A percentile compares a stretch with the other conserved stretches of the same genome.
These are phyloP conservation scores for Psephotus haematonotus DNA, from an alignment of 2,113 vertebrate species.

Conservation along the genomic window DNA sequence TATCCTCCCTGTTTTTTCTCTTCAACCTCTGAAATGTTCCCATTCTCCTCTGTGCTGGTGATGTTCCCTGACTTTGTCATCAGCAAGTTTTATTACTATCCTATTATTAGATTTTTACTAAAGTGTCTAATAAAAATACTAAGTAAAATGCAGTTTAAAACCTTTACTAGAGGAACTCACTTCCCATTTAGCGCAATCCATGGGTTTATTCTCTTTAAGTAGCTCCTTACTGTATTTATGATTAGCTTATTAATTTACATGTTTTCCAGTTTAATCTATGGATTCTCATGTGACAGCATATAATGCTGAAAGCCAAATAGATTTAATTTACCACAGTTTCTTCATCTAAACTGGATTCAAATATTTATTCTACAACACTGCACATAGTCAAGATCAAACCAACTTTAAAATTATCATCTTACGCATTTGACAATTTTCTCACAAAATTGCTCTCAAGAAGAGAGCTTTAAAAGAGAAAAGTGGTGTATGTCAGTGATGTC, in stretches of 20 bases:
- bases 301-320: not conserved
- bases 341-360: not conserved
- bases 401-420: not conserved
- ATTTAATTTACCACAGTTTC: not conserved
- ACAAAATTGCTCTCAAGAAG: not conserved
- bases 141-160: not conserved
- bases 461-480: not conserved
- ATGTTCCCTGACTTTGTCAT: not conserved
- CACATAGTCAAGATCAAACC: not conserved
- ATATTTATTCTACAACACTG: not conserved
- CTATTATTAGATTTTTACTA: not conserved
- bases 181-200: not conserved
- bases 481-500: not conserved
- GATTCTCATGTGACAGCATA: not conserved
- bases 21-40: not conserved
- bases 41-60: not conserved
- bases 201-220: not conserved
- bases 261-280: not conserved
- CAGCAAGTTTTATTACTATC: not conserved
- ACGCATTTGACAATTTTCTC: not conserved
- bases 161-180: not conserved
- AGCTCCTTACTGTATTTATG: not conserved
- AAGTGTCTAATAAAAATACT: not conserved
- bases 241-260: not conserved
- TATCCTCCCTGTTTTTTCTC: rapidly evolving